Evolutionary conservation across 1,140 invertebrate genomes (phyloP).

Genomic region (Mya arenaria): DNA sequence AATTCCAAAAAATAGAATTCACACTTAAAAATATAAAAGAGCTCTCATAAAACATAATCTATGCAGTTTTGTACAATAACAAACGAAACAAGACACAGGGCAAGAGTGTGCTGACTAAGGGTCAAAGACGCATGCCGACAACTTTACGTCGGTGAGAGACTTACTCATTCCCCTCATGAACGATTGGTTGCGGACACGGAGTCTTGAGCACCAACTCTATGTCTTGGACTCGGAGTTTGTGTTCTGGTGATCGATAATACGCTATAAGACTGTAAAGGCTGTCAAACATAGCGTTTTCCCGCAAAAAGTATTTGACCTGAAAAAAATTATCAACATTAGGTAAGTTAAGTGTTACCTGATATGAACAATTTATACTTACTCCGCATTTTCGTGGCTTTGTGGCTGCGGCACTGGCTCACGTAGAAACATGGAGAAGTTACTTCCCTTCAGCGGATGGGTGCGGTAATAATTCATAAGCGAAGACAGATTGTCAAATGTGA

Average conservation of each 20-base stretch:
- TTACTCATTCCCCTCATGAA: constrained; percentile 93
- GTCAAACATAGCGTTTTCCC: constrained; percentile 94
- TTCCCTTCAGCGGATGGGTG: constrained; percentile 91
- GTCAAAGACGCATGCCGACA: too few relatives aligned
- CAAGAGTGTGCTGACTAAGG: too few relatives aligned
- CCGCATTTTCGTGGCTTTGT: constrained; percentile 95
- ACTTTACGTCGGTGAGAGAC: too few relatives aligned
- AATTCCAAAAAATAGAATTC: too few relatives aligned
- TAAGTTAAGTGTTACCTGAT: too few relatives aligned
- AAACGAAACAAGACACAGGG: too few relatives aligned
- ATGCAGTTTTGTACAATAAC: too few relatives aligned
- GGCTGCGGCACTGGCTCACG: constrained; percentile 97
- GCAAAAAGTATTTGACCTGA: constrained; percentile 93
- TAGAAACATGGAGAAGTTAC: constrained; percentile 93
- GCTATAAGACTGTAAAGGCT: constrained; percentile 96
- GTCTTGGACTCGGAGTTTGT: constrained; percentile 93
- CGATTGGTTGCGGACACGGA: constrained; percentile 96
- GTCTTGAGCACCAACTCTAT: constrained; percentile 93
- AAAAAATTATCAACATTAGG: too few relatives aligned
- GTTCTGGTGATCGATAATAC: constrained; percentile 92
- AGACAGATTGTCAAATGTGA: constrained; percentile 96
- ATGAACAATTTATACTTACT: constrained; percentile 82
- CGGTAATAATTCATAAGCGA: constrained; percentile 96
- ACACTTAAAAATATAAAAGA: too few relatives aligned
- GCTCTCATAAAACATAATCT: too few relatives aligned